phyloP scores from a whole-genome alignment of 2,113 vertebrate genomes.

The Machaerirhynchus nigripectus region DNA sequence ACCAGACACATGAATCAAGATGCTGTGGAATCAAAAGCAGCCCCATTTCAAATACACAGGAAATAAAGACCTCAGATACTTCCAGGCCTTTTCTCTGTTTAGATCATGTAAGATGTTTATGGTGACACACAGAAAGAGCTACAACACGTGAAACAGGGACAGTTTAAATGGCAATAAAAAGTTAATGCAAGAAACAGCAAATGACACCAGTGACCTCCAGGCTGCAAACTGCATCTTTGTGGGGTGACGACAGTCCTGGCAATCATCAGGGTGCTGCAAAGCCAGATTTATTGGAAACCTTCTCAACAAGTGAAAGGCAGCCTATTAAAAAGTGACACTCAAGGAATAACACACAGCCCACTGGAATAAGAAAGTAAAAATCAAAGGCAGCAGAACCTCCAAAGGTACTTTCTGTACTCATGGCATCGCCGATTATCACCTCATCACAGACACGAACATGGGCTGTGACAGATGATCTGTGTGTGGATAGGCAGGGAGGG shows the following conservation, averaged over 20 bases:
- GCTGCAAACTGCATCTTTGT: neutral
- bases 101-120: neutral
- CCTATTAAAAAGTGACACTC: neutral
- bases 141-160: neutral
- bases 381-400: neutral
- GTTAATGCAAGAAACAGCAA: neutral
- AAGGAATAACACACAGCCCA: neutral
- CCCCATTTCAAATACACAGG: neutral
- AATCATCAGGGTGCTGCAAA: neutral
- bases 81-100: neutral
- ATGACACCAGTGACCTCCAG: neutral
- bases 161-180: neutral
- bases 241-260: neutral
- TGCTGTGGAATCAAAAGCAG: rapidly evolving
- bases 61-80: neutral
- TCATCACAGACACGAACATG: neutral
- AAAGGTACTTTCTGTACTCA: neutral
- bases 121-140: neutral
- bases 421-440: neutral
- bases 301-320: neutral
- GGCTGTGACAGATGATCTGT: neutral
- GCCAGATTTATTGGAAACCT: neutral
- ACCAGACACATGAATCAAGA: neutral
- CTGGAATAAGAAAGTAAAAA: neutral
- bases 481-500: neutral